phyloP scores from a whole-genome alignment of 2,797 vertebrate genomes.

The Sebastes hubbsi region DNA sequence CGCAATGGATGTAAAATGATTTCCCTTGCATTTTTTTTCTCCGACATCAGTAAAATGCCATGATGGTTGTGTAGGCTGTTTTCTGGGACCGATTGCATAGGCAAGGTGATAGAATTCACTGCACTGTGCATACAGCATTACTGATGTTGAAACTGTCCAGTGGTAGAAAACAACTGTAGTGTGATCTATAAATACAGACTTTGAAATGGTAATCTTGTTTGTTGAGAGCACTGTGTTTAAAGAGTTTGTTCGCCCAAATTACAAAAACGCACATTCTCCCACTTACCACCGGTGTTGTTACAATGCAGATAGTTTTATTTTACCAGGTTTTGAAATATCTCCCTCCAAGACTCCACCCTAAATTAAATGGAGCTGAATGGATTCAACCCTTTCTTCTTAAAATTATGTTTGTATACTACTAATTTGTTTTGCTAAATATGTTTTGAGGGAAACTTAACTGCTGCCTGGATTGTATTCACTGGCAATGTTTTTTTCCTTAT shows the following conservation, averaged over 20 bases:
- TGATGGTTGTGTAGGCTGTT: slow-evolving; percentile 53
- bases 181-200: not conserved
- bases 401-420: not conserved
- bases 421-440: not conserved
- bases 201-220: not conserved
- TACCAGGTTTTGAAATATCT: not conserved
- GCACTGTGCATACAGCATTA: slow-evolving; percentile 35
- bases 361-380: not conserved
- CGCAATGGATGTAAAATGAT: slow-evolving; percentile 65
- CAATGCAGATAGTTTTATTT: not conserved
- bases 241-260: not conserved
- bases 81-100: slow-evolving; percentile 54
- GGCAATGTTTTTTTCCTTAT: not conserved
- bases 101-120: slow-evolving; percentile 46
- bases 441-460: not conserved
- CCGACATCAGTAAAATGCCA: slow-evolving; percentile 70
- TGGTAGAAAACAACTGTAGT: slow-evolving; percentile 35
- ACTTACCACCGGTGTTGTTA: not conserved
- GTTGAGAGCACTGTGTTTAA: not conserved
- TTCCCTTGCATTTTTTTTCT: slow-evolving; percentile 72
- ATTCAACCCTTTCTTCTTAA: not conserved
- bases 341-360: not conserved
- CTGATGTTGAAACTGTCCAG: slow-evolving; percentile 37
- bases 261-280: not conserved
- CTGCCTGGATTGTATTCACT: not conserved